Evolutionary conservation across 2,113 vertebrate species (phyloP), one percentile per base, ranked within the genome.

Genomic region (Xiphophorus couchianus): DNA sequence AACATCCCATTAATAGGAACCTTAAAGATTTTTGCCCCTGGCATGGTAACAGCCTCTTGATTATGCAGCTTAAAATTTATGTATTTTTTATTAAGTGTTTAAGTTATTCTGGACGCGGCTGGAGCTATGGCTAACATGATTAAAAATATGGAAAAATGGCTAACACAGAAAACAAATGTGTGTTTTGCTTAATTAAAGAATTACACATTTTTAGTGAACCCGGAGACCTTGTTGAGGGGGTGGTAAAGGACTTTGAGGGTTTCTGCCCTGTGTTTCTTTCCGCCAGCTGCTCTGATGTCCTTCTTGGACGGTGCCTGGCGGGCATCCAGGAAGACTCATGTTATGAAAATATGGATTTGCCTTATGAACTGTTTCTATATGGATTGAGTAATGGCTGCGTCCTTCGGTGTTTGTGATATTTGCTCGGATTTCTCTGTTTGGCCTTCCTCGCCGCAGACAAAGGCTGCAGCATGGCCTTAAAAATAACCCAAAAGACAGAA

Each of bases 301-400:
- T 37, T 74, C 69, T 58, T 35, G 48, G 66, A 71, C 42, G 37
- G 14, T 35, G 8, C 83, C 12, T 83, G 74, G 74, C 60, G 1
- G 74, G 30, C 35, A 69, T 28, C 51, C 63, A 86, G 28, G 76
- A 72, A 48, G 78, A 39, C 62, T 85, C 74, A 62, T 22, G 71
- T 85, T 74, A 81, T 77, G 71, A 39, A 81, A 74, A 74, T 73
- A 71, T 71, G 62, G n/a, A 66, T 74, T 67, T 66, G 11, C 67
- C 83, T 69, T 73, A 31, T 72, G 69, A 33, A 37, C 72, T 77
- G 33, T 73, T 84, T 39, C 14, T 64, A 15, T 37, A 48, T 14
- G 74, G 68, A 12, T 1, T 0, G 3, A 68, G 1, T 74, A 30
- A 33, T 37, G 31, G 3, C 35, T 31, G 28, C 64, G 68, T 66